A percentile compares a stretch with the other conserved stretches of the same genome.
Evolutionary conservation across 1,140 invertebrate species (phyloP).

Genomic region (Megathymus violae): DNA sequence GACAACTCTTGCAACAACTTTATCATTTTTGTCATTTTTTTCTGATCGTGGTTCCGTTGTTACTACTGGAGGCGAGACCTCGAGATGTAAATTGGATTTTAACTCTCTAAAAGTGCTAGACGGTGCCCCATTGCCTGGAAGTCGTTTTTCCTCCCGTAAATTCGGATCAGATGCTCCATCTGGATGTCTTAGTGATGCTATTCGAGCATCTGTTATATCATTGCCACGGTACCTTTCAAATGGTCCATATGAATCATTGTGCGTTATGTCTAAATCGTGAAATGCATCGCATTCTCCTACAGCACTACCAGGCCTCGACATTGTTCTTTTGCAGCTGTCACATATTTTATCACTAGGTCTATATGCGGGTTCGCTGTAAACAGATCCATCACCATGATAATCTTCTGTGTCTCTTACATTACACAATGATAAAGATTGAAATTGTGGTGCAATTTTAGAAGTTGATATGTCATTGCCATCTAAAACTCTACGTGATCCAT

Average conservation of each 20-base stretch:
- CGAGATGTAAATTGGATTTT: conserved; percentile 84
- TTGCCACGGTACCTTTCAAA: conserved; percentile 74
- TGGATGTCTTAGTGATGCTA: conserved; percentile 92
- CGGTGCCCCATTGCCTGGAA: conserved; percentile 88
- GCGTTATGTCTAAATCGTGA: conserved; percentile 80
- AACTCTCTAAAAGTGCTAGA: conserved; percentile 85
- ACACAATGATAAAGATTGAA: conserved; percentile 89
- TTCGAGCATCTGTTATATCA: conserved; percentile 84
- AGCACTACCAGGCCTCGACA: conserved; percentile 88
- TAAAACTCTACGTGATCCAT: conserved; percentile 64
- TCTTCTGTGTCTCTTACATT: conserved; percentile 88
- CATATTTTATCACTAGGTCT: conserved; percentile 90
- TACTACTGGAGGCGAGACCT: conserved; percentile 81
- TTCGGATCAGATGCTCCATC: conserved; percentile 96
- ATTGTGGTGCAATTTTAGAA: conserved; percentile 77
- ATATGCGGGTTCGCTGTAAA: conserved; percentile 93
- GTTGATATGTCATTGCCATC: conserved; percentile 56
- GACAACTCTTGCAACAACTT: conserved; percentile 68
- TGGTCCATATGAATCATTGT: conserved; percentile 75
- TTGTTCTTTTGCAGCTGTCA: conserved; percentile 89
- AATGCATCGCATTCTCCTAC: conserved; percentile 71
- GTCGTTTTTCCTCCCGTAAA: conserved; percentile 88
- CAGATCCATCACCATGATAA: conserved; percentile 88
- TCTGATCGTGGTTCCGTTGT: conserved; percentile 77
- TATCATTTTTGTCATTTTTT: conserved; percentile 72